Conservation (phyloP, 2,888 invertebrate species). For the Oasisia sp. region DNA sequence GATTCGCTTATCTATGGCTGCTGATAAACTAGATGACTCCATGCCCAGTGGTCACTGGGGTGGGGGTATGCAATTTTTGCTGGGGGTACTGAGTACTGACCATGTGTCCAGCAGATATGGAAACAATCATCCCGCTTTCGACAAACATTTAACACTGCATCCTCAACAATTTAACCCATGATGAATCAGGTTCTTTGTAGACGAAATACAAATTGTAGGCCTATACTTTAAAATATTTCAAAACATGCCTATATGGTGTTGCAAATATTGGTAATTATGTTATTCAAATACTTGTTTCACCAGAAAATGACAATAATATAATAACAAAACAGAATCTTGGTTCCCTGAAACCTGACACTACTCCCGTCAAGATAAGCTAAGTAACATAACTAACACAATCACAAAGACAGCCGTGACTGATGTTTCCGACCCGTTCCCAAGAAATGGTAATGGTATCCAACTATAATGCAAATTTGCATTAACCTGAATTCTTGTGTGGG, state of each 20-base stretch:
- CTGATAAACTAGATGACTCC: slow-evolving; percentile 4
- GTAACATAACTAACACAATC: background rate
- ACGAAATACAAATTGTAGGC: too few species aligned
- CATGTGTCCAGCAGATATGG: background rate
- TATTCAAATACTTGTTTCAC: background rate
- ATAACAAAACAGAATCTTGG: too few species aligned
- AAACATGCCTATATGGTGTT: background rate
- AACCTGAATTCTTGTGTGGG: background rate
- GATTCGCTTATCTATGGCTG: background rate
- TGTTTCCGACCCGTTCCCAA: background rate
- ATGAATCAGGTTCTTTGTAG: too few species aligned
- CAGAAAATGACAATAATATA: background rate
- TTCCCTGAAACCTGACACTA: too few species aligned
- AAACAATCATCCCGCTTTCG: background rate
- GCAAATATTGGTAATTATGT: background rate
- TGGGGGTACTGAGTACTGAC: background rate
- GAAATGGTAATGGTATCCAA: background rate
- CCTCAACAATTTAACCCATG: too few species aligned
- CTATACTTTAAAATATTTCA: too few species aligned
- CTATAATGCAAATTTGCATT: background rate
- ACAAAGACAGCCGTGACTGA: background rate
- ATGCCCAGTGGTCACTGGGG: background rate
- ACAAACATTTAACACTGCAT: background rate
- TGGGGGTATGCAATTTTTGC: too few species aligned
- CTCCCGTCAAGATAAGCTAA: background rate